Percentiles rank a stretch among this genome's conserved stretches.
phyloP scores from a whole-genome alignment of 1,140 invertebrate genomes.

The Microvelia longipes region DNA sequence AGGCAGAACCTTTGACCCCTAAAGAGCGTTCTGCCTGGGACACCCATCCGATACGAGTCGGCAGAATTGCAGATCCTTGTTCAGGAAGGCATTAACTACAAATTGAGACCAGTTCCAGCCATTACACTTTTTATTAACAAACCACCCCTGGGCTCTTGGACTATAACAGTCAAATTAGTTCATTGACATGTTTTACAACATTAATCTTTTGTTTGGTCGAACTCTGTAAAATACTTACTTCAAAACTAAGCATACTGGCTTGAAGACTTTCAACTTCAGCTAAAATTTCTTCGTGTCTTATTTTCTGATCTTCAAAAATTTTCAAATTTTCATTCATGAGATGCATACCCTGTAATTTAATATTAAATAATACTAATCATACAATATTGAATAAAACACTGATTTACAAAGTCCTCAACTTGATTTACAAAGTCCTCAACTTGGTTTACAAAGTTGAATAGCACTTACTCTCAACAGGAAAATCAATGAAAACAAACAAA shows the following conservation, averaged over 20 bases:
- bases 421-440: background rate
- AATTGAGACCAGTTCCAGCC: too few species aligned
- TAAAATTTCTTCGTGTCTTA: conserved; percentile 39
- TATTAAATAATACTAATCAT: background rate
- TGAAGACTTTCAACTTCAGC: conserved; percentile 41
- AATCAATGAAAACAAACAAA: background rate
- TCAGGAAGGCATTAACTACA: too few species aligned
- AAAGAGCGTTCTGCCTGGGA: too few species aligned
- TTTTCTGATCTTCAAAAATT: conserved; percentile 44
- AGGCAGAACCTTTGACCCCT: too few species aligned
- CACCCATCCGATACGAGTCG: too few species aligned
- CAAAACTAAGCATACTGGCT: conserved; percentile 47
- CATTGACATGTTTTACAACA: too few species aligned
- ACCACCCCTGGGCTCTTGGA: too few species aligned
- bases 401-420: background rate
- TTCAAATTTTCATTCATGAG: conserved; percentile 52
- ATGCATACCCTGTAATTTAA: conserved; percentile 38
- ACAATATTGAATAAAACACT: background rate
- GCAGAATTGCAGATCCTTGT: too few species aligned
- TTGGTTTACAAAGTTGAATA: background rate
- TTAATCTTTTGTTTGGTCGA: too few species aligned
- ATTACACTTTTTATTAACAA: too few species aligned
- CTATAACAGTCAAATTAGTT: too few species aligned
- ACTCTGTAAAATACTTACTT: conserved; percentile 34
- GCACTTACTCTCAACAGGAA: background rate